Percentiles rank a stretch among this genome's conserved stretches.
These are phyloP conservation scores for Marasmarcha lunaedactyla DNA, from an alignment of 2,888 invertebrate species.

Conservation along the genomic window DNA sequence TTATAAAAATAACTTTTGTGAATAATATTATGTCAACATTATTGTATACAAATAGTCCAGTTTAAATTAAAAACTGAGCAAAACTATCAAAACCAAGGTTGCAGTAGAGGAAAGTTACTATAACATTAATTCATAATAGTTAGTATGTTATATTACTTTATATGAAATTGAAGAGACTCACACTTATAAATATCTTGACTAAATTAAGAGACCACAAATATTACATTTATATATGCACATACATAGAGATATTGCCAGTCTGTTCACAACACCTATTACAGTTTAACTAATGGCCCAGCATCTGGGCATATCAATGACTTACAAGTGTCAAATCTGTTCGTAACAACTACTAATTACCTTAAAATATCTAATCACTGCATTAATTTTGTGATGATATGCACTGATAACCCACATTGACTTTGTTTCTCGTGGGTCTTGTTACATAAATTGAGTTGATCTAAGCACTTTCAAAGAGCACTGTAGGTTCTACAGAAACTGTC, in stretches of 20 bases:
- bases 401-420: constrained; percentile 60
- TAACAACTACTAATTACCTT: constrained; percentile 70
- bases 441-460: constrained; percentile 39
- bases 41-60: constrained; percentile 60
- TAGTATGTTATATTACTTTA: constrained; percentile 55
- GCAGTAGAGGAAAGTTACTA: constrained; percentile 63
- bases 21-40: constrained; percentile 41
- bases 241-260: constrained; percentile 69
- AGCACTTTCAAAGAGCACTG: constrained; percentile 39
- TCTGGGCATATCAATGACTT: constrained; percentile 64
- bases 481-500: constrained; percentile 46
- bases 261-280: constrained; percentile 64
- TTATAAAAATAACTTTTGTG: constrained; percentile 65
- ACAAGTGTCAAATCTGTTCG: constrained; percentile 59
- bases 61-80: constrained; percentile 65
- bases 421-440: constrained; percentile 38
- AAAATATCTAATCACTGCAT: constrained; percentile 68
- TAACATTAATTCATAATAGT: constrained; percentile 43
- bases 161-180: constrained; percentile 62
- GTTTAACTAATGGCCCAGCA: constrained; percentile 64
- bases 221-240: constrained; percentile 64
- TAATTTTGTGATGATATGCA: constrained; percentile 71
- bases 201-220: constrained; percentile 67
- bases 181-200: constrained; percentile 69
- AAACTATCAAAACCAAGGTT: constrained; percentile 66